phyloP scores from a whole-genome alignment of 2,797 vertebrate species.

The Muscicapa comitata region DNA sequence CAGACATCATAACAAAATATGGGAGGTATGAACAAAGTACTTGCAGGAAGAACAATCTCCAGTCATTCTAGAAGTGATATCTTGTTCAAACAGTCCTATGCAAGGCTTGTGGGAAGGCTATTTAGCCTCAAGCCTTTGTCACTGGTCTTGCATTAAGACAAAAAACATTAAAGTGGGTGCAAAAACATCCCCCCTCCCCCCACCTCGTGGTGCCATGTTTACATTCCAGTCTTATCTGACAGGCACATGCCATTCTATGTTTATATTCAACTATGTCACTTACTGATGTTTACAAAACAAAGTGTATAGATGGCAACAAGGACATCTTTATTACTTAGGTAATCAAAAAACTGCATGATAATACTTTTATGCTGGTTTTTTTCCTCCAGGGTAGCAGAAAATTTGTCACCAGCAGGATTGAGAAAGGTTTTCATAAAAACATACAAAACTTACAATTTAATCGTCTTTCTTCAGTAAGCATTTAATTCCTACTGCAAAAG shows the following conservation, averaged over 20 bases:
- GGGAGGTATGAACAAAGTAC: neutral
- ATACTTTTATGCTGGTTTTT: neutral
- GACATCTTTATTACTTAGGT: neutral
- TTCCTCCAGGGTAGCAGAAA: neutral
- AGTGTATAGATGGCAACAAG: neutral
- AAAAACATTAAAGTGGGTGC: neutral
- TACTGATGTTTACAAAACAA: neutral
- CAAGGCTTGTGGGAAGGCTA: neutral
- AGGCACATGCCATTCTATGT: neutral
- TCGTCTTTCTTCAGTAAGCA: neutral
- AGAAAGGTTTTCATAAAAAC: neutral
- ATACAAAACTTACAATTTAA: neutral
- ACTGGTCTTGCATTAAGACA: neutral
- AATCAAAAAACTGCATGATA: neutral
- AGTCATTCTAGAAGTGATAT: neutral
- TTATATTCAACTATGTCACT: neutral
- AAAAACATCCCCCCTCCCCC: neutral
- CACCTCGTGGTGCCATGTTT: rapidly evolving
- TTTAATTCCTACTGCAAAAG: neutral
- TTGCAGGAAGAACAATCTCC: neutral
- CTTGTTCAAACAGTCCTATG: neutral
- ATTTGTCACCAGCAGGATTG: neutral
- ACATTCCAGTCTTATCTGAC: neutral
- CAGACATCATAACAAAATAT: neutral
- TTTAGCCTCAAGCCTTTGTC: neutral